These are phyloP conservation scores for Ichneumoninae sp. DNA, from an alignment of 2,888 invertebrate species.

Conservation along the genomic window DNA sequence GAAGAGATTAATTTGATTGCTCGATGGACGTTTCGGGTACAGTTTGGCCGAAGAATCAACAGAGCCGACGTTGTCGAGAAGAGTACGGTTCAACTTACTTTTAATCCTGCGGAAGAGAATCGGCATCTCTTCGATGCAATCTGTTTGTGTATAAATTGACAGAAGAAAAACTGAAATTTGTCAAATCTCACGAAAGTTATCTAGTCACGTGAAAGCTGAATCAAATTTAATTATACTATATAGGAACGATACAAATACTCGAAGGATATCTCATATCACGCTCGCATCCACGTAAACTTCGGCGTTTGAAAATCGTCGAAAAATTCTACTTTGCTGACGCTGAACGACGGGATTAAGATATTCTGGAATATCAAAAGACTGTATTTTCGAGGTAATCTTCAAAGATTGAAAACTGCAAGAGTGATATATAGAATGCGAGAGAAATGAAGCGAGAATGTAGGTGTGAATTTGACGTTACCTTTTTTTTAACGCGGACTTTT, in stretches of 20 bases:
- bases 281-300: slow-evolving; percentile 24
- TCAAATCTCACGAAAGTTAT: slow-evolving; percentile 30
- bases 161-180: background rate
- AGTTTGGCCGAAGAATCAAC: background rate
- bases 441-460: slow-evolving; percentile 34
- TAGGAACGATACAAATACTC: slow-evolving; percentile 21
- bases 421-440: slow-evolving; percentile 40
- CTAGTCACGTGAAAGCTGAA: slow-evolving; percentile 59
- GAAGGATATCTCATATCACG: slow-evolving; percentile 58
- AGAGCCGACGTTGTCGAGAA: background rate
- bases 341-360: slow-evolving; percentile 50
- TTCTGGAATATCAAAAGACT: slow-evolving; percentile 68
- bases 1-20: background rate
- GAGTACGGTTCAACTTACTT: background rate
- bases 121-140: slow-evolving; percentile 43
- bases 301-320: background rate
- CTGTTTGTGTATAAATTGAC: slow-evolving; percentile 51
- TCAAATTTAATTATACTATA: slow-evolving; percentile 54
- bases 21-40: background rate
- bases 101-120: background rate
- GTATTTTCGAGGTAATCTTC: slow-evolving; percentile 69
- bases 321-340: slow-evolving; percentile 22
- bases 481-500: slow-evolving; percentile 19
- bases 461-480: slow-evolving; percentile 28
- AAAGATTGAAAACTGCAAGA: slow-evolving; percentile 53